Evolutionary conservation across 2,797 vertebrate species (phyloP), one percentile per base, ranked within the genome.

Genomic region (Tadarida brasiliensis): DNA sequence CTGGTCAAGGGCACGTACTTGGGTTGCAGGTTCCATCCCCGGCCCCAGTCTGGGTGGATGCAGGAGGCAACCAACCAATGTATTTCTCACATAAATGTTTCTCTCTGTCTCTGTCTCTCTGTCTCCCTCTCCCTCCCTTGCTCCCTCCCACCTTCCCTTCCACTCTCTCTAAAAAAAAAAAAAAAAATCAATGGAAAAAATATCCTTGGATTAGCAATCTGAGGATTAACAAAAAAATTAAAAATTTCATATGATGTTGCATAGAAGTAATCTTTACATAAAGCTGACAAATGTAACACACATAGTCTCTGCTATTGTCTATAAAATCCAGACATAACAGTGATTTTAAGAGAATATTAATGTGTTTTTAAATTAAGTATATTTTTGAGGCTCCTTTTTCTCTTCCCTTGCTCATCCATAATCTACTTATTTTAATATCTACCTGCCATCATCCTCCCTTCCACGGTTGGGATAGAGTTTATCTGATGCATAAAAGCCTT

Each of bases 301-400:
- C 14, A 63, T 33, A 39, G 12, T 70, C 28, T 54, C 39, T 63
- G 8, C 15, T 61, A 56, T 73, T 82, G 85, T 80, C 70, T 87
- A 57, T 54, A 86, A 51, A 63, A 86, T 30, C 73, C 44, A 54
- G 47, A 78, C 11, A 90, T 30, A 56, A 30, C 3, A 61, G 15
- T 81, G 12, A 7, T 74, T 94, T 74, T 78, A 81, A 81, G 44
- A 85, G 17, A 4, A 51, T 26, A 81, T 30, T 81, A 39, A 73
- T 35, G 14, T 0, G 26, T 77, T 94, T 96, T 90, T 15, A 83
- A 90, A 59, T 86, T 74, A 94, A 70, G 19, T 51, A 0, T 70
- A 88, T 63, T 63, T 86, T 56, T 71, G 14, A 78, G 49, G 83
- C n/a, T 91, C 2, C 5, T 24, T 95, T 91, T 94, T 84, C 15